Evolutionary conservation across 2,113 vertebrate species (phyloP).

Genomic region (Microcebus tavaratra): DNA sequence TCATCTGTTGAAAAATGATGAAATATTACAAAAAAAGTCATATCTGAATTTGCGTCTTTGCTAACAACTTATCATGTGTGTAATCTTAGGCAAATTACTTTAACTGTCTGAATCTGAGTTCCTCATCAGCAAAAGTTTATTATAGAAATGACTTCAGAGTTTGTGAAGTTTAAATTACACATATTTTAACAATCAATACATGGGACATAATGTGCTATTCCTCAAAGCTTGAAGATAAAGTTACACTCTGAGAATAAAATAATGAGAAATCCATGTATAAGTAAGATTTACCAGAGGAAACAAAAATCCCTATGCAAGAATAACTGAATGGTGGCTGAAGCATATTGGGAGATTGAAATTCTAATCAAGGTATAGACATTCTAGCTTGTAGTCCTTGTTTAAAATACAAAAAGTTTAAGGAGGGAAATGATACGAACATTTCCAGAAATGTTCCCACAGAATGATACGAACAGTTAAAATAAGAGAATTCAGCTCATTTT

Average conservation of each 20-base stretch:
- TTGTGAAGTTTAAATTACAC: neutral
- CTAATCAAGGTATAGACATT: neutral
- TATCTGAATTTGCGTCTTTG: neutral
- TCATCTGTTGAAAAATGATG: neutral
- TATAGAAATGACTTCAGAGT: neutral
- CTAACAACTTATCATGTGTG: neutral
- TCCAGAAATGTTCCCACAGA: neutral
- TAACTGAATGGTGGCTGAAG: neutral
- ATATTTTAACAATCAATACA: neutral
- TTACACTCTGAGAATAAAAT: neutral
- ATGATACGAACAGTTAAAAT: neutral
- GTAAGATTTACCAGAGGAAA: neutral
- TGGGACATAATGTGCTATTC: neutral
- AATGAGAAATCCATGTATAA: neutral
- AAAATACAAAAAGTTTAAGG: neutral
- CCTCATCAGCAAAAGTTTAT: neutral
- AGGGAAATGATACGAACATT: neutral
- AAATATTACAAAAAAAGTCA: neutral
- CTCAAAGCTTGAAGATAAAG: neutral
- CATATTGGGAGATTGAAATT: neutral
- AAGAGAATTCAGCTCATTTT: neutral
- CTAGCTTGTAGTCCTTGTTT: neutral
- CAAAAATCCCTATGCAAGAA: neutral
- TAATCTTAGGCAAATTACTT: neutral
- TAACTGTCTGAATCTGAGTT: slow-evolving; percentile 1